Conservation (phyloP, 2,888 invertebrate species). For the Vannuccia rotundouncinata region DNA sequence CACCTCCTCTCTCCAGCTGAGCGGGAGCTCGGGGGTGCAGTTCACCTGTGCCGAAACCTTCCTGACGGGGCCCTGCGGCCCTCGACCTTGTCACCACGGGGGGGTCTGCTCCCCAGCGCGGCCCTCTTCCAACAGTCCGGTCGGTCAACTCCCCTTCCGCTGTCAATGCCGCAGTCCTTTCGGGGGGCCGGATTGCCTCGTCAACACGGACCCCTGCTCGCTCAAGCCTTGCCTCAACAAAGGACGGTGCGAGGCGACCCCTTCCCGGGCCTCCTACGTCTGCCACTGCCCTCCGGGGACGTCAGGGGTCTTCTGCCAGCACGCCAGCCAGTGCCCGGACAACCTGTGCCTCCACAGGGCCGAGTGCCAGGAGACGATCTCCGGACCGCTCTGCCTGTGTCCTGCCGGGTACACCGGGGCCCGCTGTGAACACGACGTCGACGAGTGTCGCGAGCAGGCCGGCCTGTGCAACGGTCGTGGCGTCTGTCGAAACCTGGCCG, state of each 20-base stretch:
- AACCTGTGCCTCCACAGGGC: background rate
- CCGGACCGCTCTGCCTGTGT: constrained; percentile 44
- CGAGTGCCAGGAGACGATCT: background rate
- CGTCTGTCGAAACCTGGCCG: constrained; percentile 18
- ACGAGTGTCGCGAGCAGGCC: constrained; percentile 72
- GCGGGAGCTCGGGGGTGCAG: background rate
- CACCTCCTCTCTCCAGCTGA: background rate
- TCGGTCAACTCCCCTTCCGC: constrained; percentile 71
- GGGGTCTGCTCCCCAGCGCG: background rate
- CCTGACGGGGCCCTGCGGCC: background rate
- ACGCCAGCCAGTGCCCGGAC: background rate
- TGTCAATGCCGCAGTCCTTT: constrained; percentile 85
- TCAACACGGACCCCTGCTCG: constrained; percentile 74
- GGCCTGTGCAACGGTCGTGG: constrained; percentile 30
- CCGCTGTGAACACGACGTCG: constrained; percentile 45
- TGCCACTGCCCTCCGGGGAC: constrained; percentile 9
- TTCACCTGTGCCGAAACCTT: constrained; percentile 14
- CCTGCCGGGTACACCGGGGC: constrained; percentile 45
- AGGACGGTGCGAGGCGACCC: constrained; percentile 60
- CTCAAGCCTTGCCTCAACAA: constrained; percentile 86
- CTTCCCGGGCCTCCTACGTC: background rate
- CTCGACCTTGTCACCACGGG: background rate
- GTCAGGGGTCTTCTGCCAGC: background rate
- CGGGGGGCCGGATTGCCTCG: constrained; percentile 81
- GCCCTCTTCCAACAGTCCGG: background rate